These are phyloP conservation scores for Trematomus bernacchii DNA, from an alignment of 2,797 vertebrate genomes.

Conservation along the genomic window DNA sequence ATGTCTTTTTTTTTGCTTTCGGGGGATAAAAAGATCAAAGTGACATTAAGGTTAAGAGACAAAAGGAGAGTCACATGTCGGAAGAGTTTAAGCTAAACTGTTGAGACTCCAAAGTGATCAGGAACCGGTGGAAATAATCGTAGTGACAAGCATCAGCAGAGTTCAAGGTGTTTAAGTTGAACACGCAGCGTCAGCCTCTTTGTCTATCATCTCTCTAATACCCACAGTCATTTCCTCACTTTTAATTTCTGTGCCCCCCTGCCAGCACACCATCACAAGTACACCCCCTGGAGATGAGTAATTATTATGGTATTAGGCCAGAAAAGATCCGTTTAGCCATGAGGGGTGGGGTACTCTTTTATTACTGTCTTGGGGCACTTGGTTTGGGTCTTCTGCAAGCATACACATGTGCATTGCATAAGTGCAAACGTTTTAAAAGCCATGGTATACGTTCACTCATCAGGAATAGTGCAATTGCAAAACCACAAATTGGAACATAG, in stretches of 20 bases:
- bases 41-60: conserved; percentile 26
- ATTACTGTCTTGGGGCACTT: conserved; percentile 30
- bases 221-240: conserved; percentile 82
- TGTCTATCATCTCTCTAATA: conserved; percentile 79
- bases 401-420: background rate
- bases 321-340: conserved; percentile 77
- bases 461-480: conserved; percentile 2
- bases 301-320: conserved; percentile 87
- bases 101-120: conserved; percentile 59
- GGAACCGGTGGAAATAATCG: conserved; percentile 74
- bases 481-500: background rate
- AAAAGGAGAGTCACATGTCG: conserved; percentile 43
- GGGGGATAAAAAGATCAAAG: conserved; percentile 42
- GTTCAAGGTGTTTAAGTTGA: conserved; percentile 75
- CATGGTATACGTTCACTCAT: background rate
- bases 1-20: conserved; percentile 7
- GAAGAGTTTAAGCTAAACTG: conserved; percentile 52
- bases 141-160: conserved; percentile 75
- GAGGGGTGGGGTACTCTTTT: conserved; percentile 52
- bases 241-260: conserved; percentile 77
- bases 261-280: conserved; percentile 71
- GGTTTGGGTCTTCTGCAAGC: conserved; percentile 20
- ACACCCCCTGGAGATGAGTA: conserved; percentile 81
- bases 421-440: background rate
- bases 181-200: conserved; percentile 73